Base-by-base conservation (phyloP, 2,113 vertebrate genomes). In the Nettapus auritus region DNA sequence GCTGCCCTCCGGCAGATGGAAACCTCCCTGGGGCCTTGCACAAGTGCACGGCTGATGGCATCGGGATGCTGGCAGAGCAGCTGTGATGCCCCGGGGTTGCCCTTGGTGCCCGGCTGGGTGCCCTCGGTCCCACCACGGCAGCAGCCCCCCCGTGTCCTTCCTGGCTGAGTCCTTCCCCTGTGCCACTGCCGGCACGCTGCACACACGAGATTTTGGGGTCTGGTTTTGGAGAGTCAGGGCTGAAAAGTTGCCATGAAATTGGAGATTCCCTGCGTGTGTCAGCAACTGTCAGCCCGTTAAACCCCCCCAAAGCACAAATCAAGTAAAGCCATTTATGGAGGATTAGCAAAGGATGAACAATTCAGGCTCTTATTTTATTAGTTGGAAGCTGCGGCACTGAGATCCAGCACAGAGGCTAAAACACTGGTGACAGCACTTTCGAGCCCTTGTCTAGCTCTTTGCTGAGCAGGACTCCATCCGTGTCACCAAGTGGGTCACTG, bases 351-450 rank as follows among this genome's bases (percentile, higher is more conserved):
- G 88, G 90, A 74, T 33, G 76, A 83, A 22, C 90, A 36, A 18
- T 33, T 10, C 36, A 2, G 71, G 71, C 59, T 81, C 76, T 50
- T 6, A 3, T 6, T 36, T 28, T 11, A 36, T 38, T 1, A 38
- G 18, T 53, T 18, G 74, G 81, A 21, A 79, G 77, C 84, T 68
- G 73, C 75, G 38, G 82, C 5, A 4, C 67, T 16, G 71, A 11
- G 34, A 26, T 7, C 82, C 86, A 22, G 73, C 10, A 1, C 15
- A 6, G 64, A 18, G 67, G 1, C 55, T 23, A 34, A 9, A 46
- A 11, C 8, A 1, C 33, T 11, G 1, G 55, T 0, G 5, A 4
- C 46, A 10, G 81, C 1, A 0, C 6, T 25, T 31, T 14, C 44
- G 86, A 36, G 50, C 63, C 56, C 73, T 53, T 1, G 1, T 50